Evolutionary conservation across 2,888 invertebrate species (phyloP).

Genomic region (Caenorhabditis sp.): DNA sequence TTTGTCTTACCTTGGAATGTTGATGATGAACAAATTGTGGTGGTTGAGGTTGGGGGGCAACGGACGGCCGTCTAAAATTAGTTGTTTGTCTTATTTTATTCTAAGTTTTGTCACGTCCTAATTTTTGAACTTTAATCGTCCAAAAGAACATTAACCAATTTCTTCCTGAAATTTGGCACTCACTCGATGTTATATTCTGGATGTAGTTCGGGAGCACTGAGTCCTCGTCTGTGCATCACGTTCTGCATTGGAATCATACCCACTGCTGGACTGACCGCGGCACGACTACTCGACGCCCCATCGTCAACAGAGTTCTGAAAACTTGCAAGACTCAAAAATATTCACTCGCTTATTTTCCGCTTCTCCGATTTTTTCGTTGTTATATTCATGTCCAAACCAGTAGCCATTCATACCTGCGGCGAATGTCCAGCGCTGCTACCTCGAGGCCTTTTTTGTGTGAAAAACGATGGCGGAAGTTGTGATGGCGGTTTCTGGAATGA

Average conservation of each 20-base stretch:
- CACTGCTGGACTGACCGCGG: slow-evolving; percentile 55
- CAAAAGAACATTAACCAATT: too few species aligned
- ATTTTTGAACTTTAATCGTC: neutral
- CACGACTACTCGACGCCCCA: slow-evolving; percentile 59
- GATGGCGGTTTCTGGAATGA: slow-evolving; percentile 52
- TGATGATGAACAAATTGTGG: slow-evolving; percentile 51
- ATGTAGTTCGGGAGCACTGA: slow-evolving; percentile 65
- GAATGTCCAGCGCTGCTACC: slow-evolving; percentile 71
- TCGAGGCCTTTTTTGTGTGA: slow-evolving; percentile 50
- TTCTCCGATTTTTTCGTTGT: too few species aligned
- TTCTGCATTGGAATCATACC: slow-evolving; percentile 39
- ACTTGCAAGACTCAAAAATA: neutral
- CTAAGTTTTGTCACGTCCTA: neutral
- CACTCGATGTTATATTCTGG: slow-evolving; percentile 56
- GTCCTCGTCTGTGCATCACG: slow-evolving; percentile 50
- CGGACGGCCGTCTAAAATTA: slow-evolving; percentile 32
- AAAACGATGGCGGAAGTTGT: slow-evolving; percentile 58
- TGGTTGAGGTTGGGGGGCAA: slow-evolving; percentile 20
- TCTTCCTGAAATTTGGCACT: neutral
- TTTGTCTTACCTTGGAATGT: slow-evolving; percentile 58
- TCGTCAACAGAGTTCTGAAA: slow-evolving; percentile 60
- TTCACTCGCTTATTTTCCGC: neutral
- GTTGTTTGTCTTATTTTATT: slow-evolving; percentile 10
- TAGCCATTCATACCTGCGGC: slow-evolving; percentile 67
- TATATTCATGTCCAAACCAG: too few species aligned